phyloP scores from a whole-genome alignment of 2,888 invertebrate species.

The Dolichopus griseipennis region DNA sequence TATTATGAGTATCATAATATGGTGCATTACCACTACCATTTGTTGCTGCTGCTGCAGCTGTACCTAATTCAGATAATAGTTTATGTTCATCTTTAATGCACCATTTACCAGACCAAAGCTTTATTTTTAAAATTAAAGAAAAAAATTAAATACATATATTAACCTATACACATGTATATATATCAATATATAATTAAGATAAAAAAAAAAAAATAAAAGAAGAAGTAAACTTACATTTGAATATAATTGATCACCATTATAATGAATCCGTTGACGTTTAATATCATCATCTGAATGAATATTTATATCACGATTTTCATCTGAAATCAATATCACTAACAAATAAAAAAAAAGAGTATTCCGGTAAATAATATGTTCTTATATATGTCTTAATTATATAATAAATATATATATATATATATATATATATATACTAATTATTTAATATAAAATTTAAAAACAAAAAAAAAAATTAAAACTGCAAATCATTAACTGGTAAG shows the following conservation, averaged over 20 bases:
- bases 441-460: no score
- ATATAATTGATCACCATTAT: conserved; percentile 83
- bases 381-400: no score
- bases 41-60: conserved; percentile 43
- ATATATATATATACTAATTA: no score
- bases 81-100: conserved; percentile 87
- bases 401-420: no score
- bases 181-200: neutral
- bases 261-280: conserved; percentile 78
- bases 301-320: conserved; percentile 81
- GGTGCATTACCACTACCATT: conserved; percentile 39
- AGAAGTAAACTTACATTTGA: conserved; percentile 67
- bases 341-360: neutral
- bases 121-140: conserved; percentile 8
- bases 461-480: no score
- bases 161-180: neutral
- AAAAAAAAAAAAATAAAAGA: neutral
- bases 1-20: conserved; percentile 49
- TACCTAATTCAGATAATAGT: conserved; percentile 70
- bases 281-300: conserved; percentile 81
- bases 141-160: conserved; percentile 1
- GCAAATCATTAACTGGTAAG: no score
- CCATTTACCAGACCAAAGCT: conserved; percentile 87
- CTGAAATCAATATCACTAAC: conserved; percentile 46
- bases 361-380: no score